Conservation (phyloP, 2,888 invertebrate genomes). For the Myopa tessellatipennis region DNA sequence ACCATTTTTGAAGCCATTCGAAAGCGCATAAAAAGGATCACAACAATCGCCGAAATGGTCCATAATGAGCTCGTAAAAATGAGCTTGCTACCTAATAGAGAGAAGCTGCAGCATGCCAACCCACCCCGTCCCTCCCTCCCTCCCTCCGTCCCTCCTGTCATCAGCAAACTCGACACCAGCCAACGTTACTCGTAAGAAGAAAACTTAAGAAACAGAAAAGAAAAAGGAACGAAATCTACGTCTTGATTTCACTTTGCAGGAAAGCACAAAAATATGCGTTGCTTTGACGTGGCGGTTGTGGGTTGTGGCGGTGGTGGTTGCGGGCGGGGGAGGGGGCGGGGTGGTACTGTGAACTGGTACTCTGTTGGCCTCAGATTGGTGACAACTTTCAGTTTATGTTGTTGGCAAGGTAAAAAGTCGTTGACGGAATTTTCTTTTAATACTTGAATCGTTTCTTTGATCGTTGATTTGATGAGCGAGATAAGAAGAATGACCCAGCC, state of each 20-base stretch:
- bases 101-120: slow-evolving; percentile 56
- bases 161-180: neutral
- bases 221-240: neutral
- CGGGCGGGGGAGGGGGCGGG: no score
- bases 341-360: no score
- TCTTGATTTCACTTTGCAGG: slow-evolving; percentile 5
- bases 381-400: no score
- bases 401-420: no score
- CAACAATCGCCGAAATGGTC: slow-evolving; percentile 70
- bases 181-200: neutral
- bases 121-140: neutral
- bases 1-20: slow-evolving; percentile 67
- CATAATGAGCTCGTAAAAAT: slow-evolving; percentile 70
- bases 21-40: slow-evolving; percentile 69
- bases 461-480: no score
- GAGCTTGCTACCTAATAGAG: slow-evolving; percentile 69
- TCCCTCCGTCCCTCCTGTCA: neutral
- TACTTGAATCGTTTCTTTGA: no score
- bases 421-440: no score
- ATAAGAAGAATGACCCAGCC: no score
- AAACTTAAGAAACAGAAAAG: no score
- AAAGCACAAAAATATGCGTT: slow-evolving; percentile 8
- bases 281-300: neutral
- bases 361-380: no score
- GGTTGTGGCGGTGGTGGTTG: no score